A percentile compares a stretch with the other conserved stretches of the same genome.
phyloP scores from a whole-genome alignment of 2,888 invertebrate species.

The Myopa tessellatipennis region DNA sequence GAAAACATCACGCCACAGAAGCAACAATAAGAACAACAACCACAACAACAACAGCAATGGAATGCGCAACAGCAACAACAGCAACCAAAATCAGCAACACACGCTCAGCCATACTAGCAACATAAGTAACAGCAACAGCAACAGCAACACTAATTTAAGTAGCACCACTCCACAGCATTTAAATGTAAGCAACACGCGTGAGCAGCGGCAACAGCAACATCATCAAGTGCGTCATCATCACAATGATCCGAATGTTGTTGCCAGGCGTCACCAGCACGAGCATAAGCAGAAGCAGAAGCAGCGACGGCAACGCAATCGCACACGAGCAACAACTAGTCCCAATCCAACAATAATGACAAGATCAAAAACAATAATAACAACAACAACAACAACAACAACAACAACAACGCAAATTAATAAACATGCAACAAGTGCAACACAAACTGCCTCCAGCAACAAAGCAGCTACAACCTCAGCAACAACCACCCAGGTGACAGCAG shows the following conservation, averaged over 20 bases:
- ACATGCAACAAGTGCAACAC: slow-evolving; percentile 40
- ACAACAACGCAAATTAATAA: slow-evolving; percentile 42
- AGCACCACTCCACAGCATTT: slow-evolving; percentile 56
- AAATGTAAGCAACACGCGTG: slow-evolving; percentile 45
- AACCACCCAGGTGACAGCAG: neutral
- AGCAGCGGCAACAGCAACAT: slow-evolving; percentile 49
- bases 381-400: slow-evolving; percentile 42
- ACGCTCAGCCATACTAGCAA: slow-evolving; percentile 55
- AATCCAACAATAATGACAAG: slow-evolving; percentile 43
- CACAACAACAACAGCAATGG: slow-evolving; percentile 57
- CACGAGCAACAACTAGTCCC: slow-evolving; percentile 50
- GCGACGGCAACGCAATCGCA: slow-evolving; percentile 50
- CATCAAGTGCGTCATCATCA: slow-evolving; percentile 67
- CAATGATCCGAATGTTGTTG: slow-evolving; percentile 61
- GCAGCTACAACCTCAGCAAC: slow-evolving; percentile 42
- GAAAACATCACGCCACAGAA: slow-evolving; percentile 49
- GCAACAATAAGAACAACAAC: slow-evolving; percentile 52
- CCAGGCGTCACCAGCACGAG: slow-evolving; percentile 61
- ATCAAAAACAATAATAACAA: slow-evolving; percentile 49
- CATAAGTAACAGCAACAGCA: slow-evolving; percentile 52
- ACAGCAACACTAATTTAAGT: slow-evolving; percentile 60
- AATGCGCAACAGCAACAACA: slow-evolving; percentile 49
- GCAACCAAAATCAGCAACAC: slow-evolving; percentile 51
- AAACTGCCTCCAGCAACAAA: slow-evolving; percentile 43
- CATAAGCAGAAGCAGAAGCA: slow-evolving; percentile 59